Evolutionary conservation across 2,888 invertebrate species (phyloP).

Genomic region (Stenodema calcarata): DNA sequence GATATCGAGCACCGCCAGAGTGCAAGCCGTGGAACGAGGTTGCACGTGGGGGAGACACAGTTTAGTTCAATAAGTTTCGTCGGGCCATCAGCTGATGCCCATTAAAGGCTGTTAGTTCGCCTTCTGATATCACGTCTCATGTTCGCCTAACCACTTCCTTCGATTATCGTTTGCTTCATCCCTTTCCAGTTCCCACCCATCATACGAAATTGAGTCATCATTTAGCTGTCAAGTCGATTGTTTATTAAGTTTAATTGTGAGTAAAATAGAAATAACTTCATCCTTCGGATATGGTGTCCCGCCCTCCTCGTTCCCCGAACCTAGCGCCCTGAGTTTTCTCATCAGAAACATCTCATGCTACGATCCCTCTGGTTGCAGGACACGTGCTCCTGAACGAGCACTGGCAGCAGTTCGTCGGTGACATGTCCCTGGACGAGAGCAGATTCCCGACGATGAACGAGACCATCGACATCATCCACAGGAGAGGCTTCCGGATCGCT

Average conservation of each 20-base stretch:
- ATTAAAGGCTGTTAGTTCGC: neutral
- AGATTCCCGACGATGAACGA: constrained; percentile 80
- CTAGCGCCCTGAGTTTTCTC: too few relatives aligned
- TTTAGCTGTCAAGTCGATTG: too few relatives aligned
- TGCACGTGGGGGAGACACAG: neutral
- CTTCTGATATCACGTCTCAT: neutral
- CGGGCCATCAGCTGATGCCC: neutral
- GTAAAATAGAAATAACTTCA: too few relatives aligned
- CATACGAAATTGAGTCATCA: neutral
- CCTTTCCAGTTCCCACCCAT: neutral
- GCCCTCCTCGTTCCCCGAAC: too few relatives aligned
- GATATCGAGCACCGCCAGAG: too few relatives aligned
- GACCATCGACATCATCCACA: constrained; percentile 79
- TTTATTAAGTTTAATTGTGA: too few relatives aligned
- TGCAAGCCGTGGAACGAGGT: neutral
- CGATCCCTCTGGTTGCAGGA: constrained; percentile 55
- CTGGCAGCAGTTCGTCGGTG: constrained; percentile 67
- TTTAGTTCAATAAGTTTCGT: too few relatives aligned
- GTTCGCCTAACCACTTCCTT: neutral
- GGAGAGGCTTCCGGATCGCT: constrained; percentile 85
- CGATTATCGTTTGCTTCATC: neutral
- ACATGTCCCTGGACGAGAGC: constrained; percentile 78
- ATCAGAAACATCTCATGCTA: too few relatives aligned
- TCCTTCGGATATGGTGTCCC: too few relatives aligned
- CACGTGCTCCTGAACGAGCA: constrained; percentile 61